Evolutionary conservation across 2,797 vertebrate species (phyloP).

Genomic region (Clarias laeviceps): DNA sequence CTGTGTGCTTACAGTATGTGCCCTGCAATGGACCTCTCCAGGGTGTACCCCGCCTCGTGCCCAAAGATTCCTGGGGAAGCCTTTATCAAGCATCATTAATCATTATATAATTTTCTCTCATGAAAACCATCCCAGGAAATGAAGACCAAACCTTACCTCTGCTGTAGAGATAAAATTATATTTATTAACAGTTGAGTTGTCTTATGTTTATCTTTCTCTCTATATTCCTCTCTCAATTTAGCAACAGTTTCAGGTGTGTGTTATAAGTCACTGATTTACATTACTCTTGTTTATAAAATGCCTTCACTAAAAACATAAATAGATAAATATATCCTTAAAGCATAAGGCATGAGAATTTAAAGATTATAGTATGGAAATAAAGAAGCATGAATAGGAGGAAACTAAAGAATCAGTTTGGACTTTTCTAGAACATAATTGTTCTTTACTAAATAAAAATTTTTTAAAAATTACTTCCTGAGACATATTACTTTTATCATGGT

Average conservation of each 20-base stretch:
- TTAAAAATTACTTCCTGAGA: neutral
- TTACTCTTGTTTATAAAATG: neutral
- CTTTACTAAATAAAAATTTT: neutral
- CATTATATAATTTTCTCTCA: too few relatives aligned
- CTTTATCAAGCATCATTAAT: too few relatives aligned
- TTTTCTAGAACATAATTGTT: neutral
- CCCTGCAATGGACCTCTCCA: too few relatives aligned
- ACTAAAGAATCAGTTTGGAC: too few relatives aligned
- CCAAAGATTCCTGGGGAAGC: too few relatives aligned
- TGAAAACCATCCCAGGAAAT: too few relatives aligned
- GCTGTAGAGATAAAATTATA: too few relatives aligned
- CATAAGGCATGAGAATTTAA: neutral
- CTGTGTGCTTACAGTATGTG: too few relatives aligned
- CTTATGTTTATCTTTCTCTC: neutral
- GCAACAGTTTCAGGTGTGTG: slow-evolving; percentile 13
- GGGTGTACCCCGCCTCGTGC: too few relatives aligned
- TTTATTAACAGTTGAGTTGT: too few relatives aligned
- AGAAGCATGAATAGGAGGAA: neutral
- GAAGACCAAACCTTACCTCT: too few relatives aligned
- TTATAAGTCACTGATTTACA: slow-evolving; percentile 17
- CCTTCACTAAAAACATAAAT: neutral
- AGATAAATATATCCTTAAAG: neutral
- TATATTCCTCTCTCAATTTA: neutral
- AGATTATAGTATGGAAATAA: neutral
- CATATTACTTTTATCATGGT: neutral